Conservation (phyloP, 2,888 invertebrate genomes). For the Drosophila testacea region DNA sequence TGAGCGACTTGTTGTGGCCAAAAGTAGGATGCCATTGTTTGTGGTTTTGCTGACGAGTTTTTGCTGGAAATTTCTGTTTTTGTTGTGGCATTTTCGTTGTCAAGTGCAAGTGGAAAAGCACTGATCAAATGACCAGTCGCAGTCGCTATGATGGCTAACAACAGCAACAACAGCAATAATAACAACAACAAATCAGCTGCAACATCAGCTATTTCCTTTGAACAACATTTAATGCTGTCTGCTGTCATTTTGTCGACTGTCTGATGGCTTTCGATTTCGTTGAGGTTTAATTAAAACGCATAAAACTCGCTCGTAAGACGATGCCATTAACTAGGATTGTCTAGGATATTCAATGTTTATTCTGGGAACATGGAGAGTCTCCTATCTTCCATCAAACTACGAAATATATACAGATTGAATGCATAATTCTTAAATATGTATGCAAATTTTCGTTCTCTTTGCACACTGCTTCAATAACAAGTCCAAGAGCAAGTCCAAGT, state of each 20-base stretch:
- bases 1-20: conserved; percentile 76
- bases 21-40: conserved; percentile 80
- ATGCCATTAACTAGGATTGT: conserved; percentile 40
- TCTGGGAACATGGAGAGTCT: not conserved
- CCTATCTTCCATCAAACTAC: not conserved
- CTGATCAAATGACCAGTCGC: conserved; percentile 60
- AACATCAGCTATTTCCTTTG: conserved; percentile 76
- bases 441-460: conserved; percentile 19
- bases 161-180: conserved; percentile 4
- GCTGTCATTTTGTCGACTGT: conserved; percentile 9
- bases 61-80: conserved; percentile 26
- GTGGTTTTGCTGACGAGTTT: conserved; percentile 57
- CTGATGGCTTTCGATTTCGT: conserved; percentile 75
- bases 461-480: not conserved
- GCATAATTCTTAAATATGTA: conserved; percentile 29
- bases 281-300: conserved; percentile 74
- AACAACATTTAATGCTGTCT: conserved; percentile 44
- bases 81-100: conserved; percentile 76
- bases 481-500: not conserved
- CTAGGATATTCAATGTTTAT: not conserved
- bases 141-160: conserved; percentile 36
- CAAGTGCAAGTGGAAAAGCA: conserved; percentile 73
- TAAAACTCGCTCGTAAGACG: conserved; percentile 61
- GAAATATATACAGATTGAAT: conserved; percentile 16
- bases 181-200: conserved; percentile 59